Base-by-base conservation (phyloP, 2,888 invertebrate genomes). In the Lithophane semibrunnea region DNA sequence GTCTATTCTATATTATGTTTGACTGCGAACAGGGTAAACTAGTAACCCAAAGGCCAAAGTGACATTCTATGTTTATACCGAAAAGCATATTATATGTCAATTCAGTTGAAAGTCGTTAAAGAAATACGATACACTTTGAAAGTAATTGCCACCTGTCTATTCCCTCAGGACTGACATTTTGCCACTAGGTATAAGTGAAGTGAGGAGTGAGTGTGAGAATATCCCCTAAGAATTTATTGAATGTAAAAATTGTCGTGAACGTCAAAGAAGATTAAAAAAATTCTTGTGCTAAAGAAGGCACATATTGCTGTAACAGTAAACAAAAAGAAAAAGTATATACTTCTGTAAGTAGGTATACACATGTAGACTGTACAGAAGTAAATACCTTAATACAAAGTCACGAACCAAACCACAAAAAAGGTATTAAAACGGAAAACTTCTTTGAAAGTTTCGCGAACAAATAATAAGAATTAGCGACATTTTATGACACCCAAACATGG, bases 381-480 rank as follows among this genome's bases (percentile, higher is more conserved):
- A 54, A 66, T 58, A 47, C 52, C 29, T 65, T 2, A 60, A 49
- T 70, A 71, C 70, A 58, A 77, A 80, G 67, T 85, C 61, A 70
- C 67, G 68, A 79, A 80, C 67, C 24, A 1, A 73, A 80, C 75
- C 63, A 72, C 73, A 83, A 80, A 83, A 68, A 85, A 77, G 42
- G 67, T 65, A 79, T 79, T 71, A 58, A 73, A 73, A 73, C n/a
- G 44, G 67, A n/a, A 77, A 83, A 75, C 72, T 84, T 84, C 83
- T 84, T 86, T 85, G 84, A 83, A 86, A 89, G 85, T 91, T 93
- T 95, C 90, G 90, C 94, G 90, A 80, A 91, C 92, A 95, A 93
- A 95, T 89, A 93, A 91, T 83, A 88, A 90, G 91, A 92, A 94
- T 94, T 94, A 94, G 93, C 94, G 90, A 92, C 88, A 79, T 90